Base-by-base conservation (phyloP, 2,888 invertebrate species). In the Luperina testacea region DNA sequence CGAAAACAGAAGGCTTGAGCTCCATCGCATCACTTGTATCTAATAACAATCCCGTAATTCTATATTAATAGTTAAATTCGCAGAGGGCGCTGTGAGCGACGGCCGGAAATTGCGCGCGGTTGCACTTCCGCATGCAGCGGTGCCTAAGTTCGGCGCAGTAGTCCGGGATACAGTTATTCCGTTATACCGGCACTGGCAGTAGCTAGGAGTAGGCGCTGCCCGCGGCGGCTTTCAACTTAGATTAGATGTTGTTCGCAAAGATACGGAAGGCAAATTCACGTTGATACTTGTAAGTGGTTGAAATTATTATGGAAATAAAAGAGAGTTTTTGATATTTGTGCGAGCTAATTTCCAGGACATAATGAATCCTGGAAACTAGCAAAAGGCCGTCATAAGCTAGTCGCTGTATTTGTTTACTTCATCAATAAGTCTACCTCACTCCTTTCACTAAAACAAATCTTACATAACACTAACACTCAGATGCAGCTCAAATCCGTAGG, bases 71-170 rank as follows among this genome's bases (percentile, higher is more conserved):
- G 91, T 90, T 90, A 90, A 90, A 89, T 84, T 86, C 80, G 79
- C 78, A 87, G 79, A 82, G 87, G 85, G 87, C 81, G 90, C 91
- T 91, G 91, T 87, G 92, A 93, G 91, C 92, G 93, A 93, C 92
- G 88, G 90, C 87, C 93, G 94, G 94, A 94, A 92, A 94, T 94
- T 94, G 91, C 90, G 72, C 72, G 75, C 80, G 84, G 81, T 80
- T 83, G 85, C 88, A 89, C 85, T 85, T 88, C 85, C 87, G 78
- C 61, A 75, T 77, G 69, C 76, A 80, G 65, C 20, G 64, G 53
- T 68, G 77, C 69, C 77, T 79, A 80, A 82, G 82, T 82, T 87
- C 51, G 69, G 69, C 53, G 61, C 20, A 61, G 61, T 79, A 59
- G 42, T 53, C 77, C 51, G 48, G 74, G 61, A 73, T 75, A 85